Conservation (phyloP, 2,113 vertebrate species). For the Protobothrops mucrosquamatus region DNA sequence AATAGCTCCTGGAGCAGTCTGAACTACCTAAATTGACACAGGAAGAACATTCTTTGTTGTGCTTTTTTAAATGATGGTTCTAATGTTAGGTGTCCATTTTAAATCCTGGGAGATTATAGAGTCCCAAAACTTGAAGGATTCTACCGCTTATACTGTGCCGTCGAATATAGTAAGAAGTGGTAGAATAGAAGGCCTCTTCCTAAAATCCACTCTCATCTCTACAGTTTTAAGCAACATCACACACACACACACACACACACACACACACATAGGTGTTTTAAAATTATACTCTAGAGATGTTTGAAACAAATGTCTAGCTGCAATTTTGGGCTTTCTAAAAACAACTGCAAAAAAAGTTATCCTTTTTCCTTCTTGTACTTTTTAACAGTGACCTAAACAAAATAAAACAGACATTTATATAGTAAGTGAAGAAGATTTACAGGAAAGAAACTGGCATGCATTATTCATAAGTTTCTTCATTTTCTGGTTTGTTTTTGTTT, state of each 20-base stretch:
- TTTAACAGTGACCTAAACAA: constrained; percentile 24
- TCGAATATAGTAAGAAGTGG: too few relatives aligned
- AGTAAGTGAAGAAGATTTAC: constrained; percentile 57
- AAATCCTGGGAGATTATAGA: neutral
- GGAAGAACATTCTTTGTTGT: neutral
- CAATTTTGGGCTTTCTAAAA: constrained; percentile 23
- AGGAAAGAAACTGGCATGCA: constrained; percentile 46
- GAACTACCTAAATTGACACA: neutral
- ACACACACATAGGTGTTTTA: neutral
- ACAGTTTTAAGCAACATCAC: too few relatives aligned
- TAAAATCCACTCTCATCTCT: too few relatives aligned
- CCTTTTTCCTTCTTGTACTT: constrained; percentile 1
- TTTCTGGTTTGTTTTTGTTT: constrained; percentile 36
- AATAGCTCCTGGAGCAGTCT: neutral
- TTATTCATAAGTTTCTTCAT: constrained; percentile 55
- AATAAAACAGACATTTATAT: constrained; percentile 48
- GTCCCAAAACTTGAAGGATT: too few relatives aligned
- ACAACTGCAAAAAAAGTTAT: neutral
- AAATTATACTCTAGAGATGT: neutral
- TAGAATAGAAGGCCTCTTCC: too few relatives aligned
- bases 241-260: too few relatives aligned
- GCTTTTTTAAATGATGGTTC: neutral
- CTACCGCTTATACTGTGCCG: too few relatives aligned
- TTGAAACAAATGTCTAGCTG: neutral
- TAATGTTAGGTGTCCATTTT: neutral